phyloP scores from a whole-genome alignment of 2,113 vertebrate species.

The Crotalus viridis region DNA sequence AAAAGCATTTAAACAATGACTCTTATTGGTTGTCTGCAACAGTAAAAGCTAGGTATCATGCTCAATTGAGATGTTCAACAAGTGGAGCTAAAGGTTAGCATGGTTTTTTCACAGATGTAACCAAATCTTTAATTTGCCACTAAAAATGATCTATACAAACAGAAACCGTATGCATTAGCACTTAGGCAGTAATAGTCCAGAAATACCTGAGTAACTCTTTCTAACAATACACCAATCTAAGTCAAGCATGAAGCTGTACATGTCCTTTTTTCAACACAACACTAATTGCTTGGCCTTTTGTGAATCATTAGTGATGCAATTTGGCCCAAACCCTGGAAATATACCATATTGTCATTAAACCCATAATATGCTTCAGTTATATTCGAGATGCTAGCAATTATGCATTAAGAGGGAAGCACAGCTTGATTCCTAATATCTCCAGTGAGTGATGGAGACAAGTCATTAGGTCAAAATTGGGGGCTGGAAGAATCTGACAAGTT shows the following conservation, averaged over 20 bases:
- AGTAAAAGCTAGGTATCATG: neutral
- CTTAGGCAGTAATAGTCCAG: neutral
- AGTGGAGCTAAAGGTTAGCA: neutral
- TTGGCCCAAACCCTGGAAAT: neutral
- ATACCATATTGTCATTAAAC: accelerated
- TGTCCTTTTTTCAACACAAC: neutral
- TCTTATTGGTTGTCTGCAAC: neutral
- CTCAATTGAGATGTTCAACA: neutral
- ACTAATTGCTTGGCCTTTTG: neutral
- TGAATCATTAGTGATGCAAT: neutral
- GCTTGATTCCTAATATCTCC: accelerated
- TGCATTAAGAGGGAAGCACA: accelerated
- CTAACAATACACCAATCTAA: neutral
- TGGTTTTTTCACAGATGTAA: neutral
- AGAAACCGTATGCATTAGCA: neutral
- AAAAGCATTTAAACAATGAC: neutral
- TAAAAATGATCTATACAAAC: neutral
- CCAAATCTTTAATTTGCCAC: neutral
- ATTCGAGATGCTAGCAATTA: neutral
- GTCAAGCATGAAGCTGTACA: neutral
- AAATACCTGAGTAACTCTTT: neutral
- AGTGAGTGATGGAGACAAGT: neutral
- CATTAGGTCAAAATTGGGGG: neutral
- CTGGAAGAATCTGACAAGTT: neutral
- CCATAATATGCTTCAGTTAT: neutral